Evolutionary conservation across 2,888 invertebrate species (phyloP).

Genomic region (Cryptocephalus moraei): DNA sequence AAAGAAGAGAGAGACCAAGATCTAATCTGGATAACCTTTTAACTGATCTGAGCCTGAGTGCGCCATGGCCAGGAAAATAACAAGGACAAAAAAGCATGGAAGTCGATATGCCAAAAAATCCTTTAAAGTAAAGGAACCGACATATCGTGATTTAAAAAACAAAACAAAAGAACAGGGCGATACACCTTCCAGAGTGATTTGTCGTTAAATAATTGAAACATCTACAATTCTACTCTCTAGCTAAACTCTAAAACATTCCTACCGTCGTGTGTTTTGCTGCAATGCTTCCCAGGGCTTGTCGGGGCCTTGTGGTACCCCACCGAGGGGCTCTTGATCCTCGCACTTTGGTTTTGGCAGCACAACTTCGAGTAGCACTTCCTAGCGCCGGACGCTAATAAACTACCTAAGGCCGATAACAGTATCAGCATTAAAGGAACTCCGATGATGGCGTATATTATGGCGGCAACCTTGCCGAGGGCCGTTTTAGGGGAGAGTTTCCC

Average conservation of each 20-base stretch:
- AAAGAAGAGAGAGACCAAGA: too few species aligned
- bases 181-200: too few species aligned
- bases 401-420: slow-evolving; percentile 75
- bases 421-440: slow-evolving; percentile 82
- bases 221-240: too few species aligned
- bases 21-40: too few species aligned
- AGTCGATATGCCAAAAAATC: too few species aligned
- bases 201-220: too few species aligned
- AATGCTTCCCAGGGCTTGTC: slow-evolving; percentile 43
- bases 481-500: slow-evolving; percentile 79
- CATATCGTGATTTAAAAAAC: too few species aligned
- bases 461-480: slow-evolving; percentile 69
- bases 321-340: slow-evolving; percentile 18
- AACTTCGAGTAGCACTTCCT: slow-evolving; percentile 53
- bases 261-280: slow-evolving; percentile 28
- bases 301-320: slow-evolving; percentile 47
- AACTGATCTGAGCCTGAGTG: too few species aligned
- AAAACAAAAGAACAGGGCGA: too few species aligned
- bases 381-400: slow-evolving; percentile 67
- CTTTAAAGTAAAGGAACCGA: too few species aligned
- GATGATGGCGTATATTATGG: slow-evolving; percentile 77
- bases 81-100: too few species aligned
- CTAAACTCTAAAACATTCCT: neutral
- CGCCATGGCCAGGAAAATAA: too few species aligned
- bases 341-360: slow-evolving; percentile 31